Percentiles rank a stretch among this genome's conserved stretches.
Conservation (phyloP, 2,888 invertebrate species). For the Neuroscelio doddi region DNA sequence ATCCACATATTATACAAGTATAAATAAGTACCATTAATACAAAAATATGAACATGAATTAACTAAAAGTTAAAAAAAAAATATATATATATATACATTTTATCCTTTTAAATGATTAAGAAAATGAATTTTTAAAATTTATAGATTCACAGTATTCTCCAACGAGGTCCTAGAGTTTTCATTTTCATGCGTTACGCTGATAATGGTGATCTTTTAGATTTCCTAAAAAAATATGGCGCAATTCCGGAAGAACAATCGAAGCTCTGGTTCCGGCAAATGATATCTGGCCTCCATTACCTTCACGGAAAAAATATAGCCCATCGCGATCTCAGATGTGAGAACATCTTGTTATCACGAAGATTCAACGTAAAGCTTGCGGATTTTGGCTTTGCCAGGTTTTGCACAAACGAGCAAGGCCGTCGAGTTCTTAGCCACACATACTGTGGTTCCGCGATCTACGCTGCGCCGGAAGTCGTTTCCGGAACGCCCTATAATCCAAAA, state of each 20-base stretch:
- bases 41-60: constrained; percentile 66
- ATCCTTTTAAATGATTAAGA: too few relatives aligned
- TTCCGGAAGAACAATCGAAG: constrained; percentile 85
- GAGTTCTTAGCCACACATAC: constrained; percentile 90
- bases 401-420: constrained; percentile 80
- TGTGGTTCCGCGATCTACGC: constrained; percentile 98
- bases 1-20: constrained; percentile 89
- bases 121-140: constrained; percentile 64
- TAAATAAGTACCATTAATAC: too few relatives aligned
- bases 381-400: constrained; percentile 96
- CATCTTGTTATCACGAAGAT: constrained; percentile 85
- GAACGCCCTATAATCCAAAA: constrained; percentile 91
- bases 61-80: not conserved
- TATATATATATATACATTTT: too few relatives aligned
- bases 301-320: constrained; percentile 88
- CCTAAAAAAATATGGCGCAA: constrained; percentile 83
- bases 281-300: constrained; percentile 87
- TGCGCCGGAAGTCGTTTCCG: constrained; percentile 94
- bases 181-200: constrained; percentile 91
- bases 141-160: constrained; percentile 91
- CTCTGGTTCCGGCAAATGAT: constrained; percentile 91
- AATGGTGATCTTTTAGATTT: constrained; percentile 92
- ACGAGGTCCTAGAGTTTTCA: constrained; percentile 87
- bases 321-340: constrained; percentile 97
- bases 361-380: constrained; percentile 93